Conservation (phyloP, 2,113 vertebrate species). For the Myocastor coypus region DNA sequence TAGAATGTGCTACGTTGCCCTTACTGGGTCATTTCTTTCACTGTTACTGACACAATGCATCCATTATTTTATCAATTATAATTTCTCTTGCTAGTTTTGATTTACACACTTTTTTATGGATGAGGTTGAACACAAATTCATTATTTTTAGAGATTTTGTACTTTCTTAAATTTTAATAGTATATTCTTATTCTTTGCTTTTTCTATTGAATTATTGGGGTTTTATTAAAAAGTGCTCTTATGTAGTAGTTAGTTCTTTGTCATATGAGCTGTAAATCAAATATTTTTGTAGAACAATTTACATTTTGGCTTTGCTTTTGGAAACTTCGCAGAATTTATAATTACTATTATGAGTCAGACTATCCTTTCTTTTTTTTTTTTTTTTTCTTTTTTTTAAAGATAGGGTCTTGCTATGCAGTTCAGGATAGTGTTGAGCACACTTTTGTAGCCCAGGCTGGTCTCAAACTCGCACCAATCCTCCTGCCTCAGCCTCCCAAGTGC, state of each 20-base stretch:
- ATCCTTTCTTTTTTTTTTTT: neutral
- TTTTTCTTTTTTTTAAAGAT: neutral
- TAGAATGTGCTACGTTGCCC: neutral
- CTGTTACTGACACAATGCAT: neutral
- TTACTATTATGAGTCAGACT: neutral
- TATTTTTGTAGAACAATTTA: conserved; percentile 15
- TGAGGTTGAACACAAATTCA: neutral
- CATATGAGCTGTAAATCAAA: neutral
- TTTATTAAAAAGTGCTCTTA: neutral
- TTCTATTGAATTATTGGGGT: neutral
- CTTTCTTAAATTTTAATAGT: neutral
- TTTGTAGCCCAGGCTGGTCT: neutral
- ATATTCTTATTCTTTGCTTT: neutral
- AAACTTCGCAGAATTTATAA: neutral
- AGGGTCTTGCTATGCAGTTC: neutral
- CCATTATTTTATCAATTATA: neutral
- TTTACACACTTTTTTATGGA: neutral
- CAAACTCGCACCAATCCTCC: too few relatives aligned
- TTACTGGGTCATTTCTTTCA: neutral
- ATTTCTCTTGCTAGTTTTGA: conserved; percentile 5
- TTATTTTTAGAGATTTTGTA: conserved; percentile 32
- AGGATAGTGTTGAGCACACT: neutral
- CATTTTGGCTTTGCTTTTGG: conserved; percentile 23
- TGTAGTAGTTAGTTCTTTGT: conserved; percentile 9
- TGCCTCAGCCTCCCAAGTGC: too few relatives aligned